Base-by-base conservation (phyloP, 2,113 vertebrate species). In the Maccullochella peelii region DNA sequence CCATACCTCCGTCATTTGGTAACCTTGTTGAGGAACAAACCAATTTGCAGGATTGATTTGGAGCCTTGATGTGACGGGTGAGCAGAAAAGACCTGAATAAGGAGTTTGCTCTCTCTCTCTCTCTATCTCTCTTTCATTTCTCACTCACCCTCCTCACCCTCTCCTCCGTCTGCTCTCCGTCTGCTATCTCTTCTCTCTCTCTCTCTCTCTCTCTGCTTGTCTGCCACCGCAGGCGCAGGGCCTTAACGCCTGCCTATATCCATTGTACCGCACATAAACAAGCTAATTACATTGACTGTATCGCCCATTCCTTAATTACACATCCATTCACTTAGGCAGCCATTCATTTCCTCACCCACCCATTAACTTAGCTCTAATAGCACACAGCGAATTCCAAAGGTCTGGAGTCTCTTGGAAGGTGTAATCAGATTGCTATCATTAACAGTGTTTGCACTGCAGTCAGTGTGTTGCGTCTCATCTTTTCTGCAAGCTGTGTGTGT, bases 41-140 rank as follows among this genome's bases (percentile, higher is more conserved):
- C 95, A 95, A 95, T 95, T 95, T 95, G 89, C 93, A 94, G 92
- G 93, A 95, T 95, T 95, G 95, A 96, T 95, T 95, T 92, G 93
- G 91, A 95, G 94, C 93, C 94, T 95, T 95, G 94, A 94, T 94
- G 94, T 95, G 94, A 95, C 93, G 88, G 91, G 93, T 94, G 89
- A 94, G 91, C 90, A 89, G 90, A 94, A 94, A 93, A 93, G 74
- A 30, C 94, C 94, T 94, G 94, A 96, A 94, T 94, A 95, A 94
- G 94, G 91, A 92, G 79, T 95, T 94, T 90, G 69, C 87, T 86
- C 65, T 87, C 88, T 82, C 83, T 87, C 80, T 76, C 55, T 12
- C 40, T 84, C 69, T 59, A 66, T 70, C n/a, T 80, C 57, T 62
- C 54, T 44, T 36, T 33, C 27, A 21, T 82, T 59, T 47, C 57